phyloP scores from a whole-genome alignment of 2,113 vertebrate species.

The Orientallactaga bullata region DNA sequence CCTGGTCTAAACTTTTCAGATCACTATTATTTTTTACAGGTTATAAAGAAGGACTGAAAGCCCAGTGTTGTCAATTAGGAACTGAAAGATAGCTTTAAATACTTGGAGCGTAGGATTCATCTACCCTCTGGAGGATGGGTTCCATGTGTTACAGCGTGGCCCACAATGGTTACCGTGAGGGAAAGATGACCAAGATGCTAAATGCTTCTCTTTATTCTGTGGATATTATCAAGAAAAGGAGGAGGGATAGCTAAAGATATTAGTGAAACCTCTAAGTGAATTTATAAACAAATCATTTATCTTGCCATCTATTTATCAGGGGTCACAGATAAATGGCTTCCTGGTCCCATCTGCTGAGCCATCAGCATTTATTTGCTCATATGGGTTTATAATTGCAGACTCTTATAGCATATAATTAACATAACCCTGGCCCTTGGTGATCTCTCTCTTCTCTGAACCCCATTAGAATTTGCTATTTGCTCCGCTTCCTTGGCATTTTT shows the following conservation, averaged over 20 bases:
- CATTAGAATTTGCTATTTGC: constrained; percentile 67
- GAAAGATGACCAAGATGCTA: neutral
- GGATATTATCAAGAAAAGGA: neutral
- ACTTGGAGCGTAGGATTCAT: neutral
- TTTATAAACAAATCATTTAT: constrained; percentile 72
- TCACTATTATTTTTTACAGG: neutral
- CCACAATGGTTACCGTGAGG: neutral
- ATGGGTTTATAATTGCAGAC: constrained; percentile 70
- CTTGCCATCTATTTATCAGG: constrained; percentile 52
- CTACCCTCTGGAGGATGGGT: neutral
- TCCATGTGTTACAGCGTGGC: neutral
- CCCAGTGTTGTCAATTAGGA: neutral
- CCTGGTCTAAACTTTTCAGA: neutral
- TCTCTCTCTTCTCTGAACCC: constrained; percentile 63
- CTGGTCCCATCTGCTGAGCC: constrained; percentile 27
- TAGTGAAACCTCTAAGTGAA: constrained; percentile 53
- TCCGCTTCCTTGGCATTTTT: constrained; percentile 65
- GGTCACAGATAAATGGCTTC: constrained; percentile 59
- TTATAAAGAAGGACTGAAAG: neutral
- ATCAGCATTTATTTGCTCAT: constrained; percentile 73
- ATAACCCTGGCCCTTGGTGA: constrained; percentile 38
- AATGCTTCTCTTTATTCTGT: constrained; percentile 1
- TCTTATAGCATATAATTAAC: constrained; percentile 69
- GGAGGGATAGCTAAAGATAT: neutral
- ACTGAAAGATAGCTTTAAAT: neutral